Evolutionary conservation across 2,888 invertebrate species (phyloP).

Genomic region (Oxytorus armatus): DNA sequence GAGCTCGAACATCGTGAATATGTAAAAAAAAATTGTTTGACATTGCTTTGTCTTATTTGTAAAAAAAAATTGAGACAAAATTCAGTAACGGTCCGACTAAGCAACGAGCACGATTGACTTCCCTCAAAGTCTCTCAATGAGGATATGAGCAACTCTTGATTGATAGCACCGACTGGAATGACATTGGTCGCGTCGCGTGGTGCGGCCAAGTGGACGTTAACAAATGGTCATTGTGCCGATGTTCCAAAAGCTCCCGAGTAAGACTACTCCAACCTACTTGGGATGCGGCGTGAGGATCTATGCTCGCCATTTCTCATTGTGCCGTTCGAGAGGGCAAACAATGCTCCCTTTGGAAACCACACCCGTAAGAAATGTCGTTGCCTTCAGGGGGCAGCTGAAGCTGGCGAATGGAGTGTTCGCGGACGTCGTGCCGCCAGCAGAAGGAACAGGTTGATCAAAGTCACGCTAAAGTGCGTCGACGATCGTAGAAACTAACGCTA

Average conservation of each 20-base stretch:
- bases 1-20: too few relatives aligned
- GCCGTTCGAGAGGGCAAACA: constrained; percentile 76
- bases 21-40: neutral
- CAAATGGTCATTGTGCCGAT: constrained; percentile 77
- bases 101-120: constrained; percentile 49
- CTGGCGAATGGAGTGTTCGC: constrained; percentile 28
- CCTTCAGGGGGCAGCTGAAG: constrained; percentile 46
- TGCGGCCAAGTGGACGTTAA: constrained; percentile 76
- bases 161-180: constrained; percentile 69
- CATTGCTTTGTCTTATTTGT: neutral
- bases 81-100: neutral
- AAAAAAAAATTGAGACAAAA: neutral
- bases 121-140: constrained; percentile 61
- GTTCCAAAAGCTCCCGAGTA: constrained; percentile 67
- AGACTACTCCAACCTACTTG: constrained; percentile 74
- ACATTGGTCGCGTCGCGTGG: constrained; percentile 71
- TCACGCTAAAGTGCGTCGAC: constrained; percentile 69
- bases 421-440: constrained; percentile 45
- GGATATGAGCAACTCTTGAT: constrained; percentile 76
- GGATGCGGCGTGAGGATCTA: constrained; percentile 80
- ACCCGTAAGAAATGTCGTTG: constrained; percentile 75
- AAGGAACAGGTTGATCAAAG: constrained; percentile 79
- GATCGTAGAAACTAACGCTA: constrained; percentile 45
- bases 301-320: constrained; percentile 81
- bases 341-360: constrained; percentile 74